Base-by-base conservation (phyloP, 2,113 vertebrate species). In the Emydura subglobosa region DNA sequence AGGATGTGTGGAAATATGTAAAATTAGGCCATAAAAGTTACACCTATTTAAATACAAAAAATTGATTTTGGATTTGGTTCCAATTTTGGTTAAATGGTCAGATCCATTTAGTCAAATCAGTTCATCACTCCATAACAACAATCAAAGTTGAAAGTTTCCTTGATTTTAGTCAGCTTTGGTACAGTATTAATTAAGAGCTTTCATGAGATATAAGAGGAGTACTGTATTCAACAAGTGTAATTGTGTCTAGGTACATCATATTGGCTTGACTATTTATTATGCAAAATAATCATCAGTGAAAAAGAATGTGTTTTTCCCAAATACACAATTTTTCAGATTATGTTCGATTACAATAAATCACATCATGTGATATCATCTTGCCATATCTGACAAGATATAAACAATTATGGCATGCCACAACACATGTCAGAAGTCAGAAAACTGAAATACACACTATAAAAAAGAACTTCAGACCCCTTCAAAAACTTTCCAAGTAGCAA, bases 401-500 rank as follows among this genome's bases (percentile, higher is more conserved):
- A 44, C 94, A 83, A 57, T 89, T 79, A 61, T 34, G 74, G 57
- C 74, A 78, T 68, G 76, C 49, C 24, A 22, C 24, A 85, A 59
- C 42, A 61, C 16, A 51, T 6, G 9, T 19, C 83, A 85, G 85
- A 94, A 93, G 93, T 79, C 54, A 68, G 19, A 49, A 49, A 94
- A 34, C 11, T 81, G 50, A 93, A 94, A 83, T 44, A 51, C 5
- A 47, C 14, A 29, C 61, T 80, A 8, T 22, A 31, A 10, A 39
- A 54, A 42, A 34, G 24, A 53, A 29, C 53, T 65, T n/a, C 59
- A 24, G 6, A 31, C 55, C 57, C 55, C 44, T 83, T 53, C 19
- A 93, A 94, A 95, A 93, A 65, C 55, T 79, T 78, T 87, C 47
- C n/a, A 92, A 96, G 91, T 34, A 95, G 82, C 87, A 93, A 92